Percentiles rank a stretch among this genome's conserved stretches.
phyloP scores from a whole-genome alignment of 1,140 invertebrate genomes.

The Zaprionus kolodkinae region DNA sequence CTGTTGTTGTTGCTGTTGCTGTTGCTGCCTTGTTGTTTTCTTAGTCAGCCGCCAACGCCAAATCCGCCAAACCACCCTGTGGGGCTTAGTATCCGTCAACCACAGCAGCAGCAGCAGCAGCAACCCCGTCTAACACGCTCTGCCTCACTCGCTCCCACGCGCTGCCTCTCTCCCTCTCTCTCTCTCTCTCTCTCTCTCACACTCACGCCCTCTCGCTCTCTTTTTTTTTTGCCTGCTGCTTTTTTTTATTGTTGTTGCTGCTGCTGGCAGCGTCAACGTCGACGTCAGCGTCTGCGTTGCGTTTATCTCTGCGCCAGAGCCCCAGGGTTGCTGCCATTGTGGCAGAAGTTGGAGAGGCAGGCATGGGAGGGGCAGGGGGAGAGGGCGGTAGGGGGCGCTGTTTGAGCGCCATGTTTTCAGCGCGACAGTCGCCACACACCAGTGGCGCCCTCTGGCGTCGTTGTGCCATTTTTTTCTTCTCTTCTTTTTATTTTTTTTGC shows the following conservation, averaged over 20 bases:
- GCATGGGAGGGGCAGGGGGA: background rate
- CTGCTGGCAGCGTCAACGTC: conserved; percentile 13
- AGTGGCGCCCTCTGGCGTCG: conserved; percentile 54
- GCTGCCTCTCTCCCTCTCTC: background rate
- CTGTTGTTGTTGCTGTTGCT: conserved; percentile 31
- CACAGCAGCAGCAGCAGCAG: background rate
- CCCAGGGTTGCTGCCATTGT: conserved; percentile 43
- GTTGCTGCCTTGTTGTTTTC: conserved; percentile 61
- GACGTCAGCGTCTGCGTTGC: conserved; percentile 21
- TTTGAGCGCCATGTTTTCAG: conserved; percentile 46
- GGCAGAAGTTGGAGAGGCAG: background rate
- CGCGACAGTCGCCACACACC: conserved; percentile 45
- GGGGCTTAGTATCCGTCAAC: conserved; percentile 34
- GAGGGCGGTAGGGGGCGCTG: background rate
- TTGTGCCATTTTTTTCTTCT: conserved; percentile 17
- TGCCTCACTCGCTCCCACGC: conserved; percentile 1
- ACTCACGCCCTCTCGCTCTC: conserved; percentile 28
- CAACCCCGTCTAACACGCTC: conserved; percentile 22
- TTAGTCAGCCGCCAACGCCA: conserved; percentile 73
- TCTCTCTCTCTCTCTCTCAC: background rate
- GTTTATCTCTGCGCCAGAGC: conserved; percentile 62
- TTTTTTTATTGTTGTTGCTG: conserved; percentile 45
- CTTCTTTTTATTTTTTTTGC: background rate
- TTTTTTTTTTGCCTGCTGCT: conserved; percentile 27
- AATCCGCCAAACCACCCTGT: conserved; percentile 68